A percentile compares a stretch with the other conserved stretches of the same genome.
These are phyloP conservation scores for Cheilosia vulpina DNA, from an alignment of 2,888 invertebrate species.

Conservation along the genomic window DNA sequence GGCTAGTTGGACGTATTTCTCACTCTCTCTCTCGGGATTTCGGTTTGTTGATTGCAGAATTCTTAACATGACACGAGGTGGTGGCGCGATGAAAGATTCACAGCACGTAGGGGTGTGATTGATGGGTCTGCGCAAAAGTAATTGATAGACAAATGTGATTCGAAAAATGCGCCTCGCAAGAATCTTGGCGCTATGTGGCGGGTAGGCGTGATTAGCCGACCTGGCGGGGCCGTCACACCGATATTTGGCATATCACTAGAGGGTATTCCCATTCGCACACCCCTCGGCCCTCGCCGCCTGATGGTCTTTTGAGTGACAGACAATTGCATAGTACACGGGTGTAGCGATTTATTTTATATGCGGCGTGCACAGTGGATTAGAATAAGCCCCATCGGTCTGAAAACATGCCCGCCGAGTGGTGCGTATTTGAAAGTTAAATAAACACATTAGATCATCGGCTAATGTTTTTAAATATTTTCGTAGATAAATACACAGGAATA, in stretches of 20 bases:
- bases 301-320: slow-evolving; percentile 48
- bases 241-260: slow-evolving; percentile 62
- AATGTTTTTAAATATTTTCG: not conserved
- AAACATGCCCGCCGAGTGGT: not conserved
- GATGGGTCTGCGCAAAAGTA: slow-evolving; percentile 56
- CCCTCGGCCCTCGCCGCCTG: not conserved
- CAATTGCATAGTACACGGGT: not conserved
- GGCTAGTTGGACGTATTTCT: slow-evolving; percentile 1
- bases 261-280: slow-evolving; percentile 47
- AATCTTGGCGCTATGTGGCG: slow-evolving; percentile 67
- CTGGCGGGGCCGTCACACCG: slow-evolving; percentile 65
- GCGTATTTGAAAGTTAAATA: not conserved
- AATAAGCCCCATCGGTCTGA: no score
- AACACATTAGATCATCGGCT: slow-evolving; percentile 11
- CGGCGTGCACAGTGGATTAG: not conserved
- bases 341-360: not conserved
- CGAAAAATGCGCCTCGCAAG: slow-evolving; percentile 65
- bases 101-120: slow-evolving; percentile 64
- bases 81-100: slow-evolving; percentile 73
- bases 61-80: slow-evolving; percentile 66
- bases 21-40: slow-evolving; percentile 1
- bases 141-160: slow-evolving; percentile 73
- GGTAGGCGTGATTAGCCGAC: slow-evolving; percentile 72
- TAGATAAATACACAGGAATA: not conserved
- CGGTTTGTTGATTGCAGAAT: slow-evolving; percentile 60